Percentiles rank a stretch among this genome's conserved stretches.
These are phyloP conservation scores for Helarctos malayanus DNA, from an alignment of 2,797 vertebrate species.

Conservation along the genomic window DNA sequence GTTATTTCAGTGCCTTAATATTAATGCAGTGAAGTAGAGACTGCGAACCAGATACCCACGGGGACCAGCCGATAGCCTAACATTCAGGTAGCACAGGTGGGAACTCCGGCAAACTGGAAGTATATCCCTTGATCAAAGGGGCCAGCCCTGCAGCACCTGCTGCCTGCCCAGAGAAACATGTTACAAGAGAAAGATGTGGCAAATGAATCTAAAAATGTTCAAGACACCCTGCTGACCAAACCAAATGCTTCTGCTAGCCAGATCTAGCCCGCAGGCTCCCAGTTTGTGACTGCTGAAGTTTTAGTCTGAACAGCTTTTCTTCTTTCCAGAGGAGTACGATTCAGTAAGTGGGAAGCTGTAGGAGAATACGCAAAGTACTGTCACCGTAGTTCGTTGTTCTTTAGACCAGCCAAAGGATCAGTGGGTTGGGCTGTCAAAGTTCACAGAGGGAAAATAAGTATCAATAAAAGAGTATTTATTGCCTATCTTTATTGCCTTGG, in stretches of 20 bases:
- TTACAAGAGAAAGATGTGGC: background rate
- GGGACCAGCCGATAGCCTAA: background rate
- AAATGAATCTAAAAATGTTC: background rate
- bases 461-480: conserved; percentile 69
- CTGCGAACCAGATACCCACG: background rate
- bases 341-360: background rate
- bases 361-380: background rate
- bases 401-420: conserved; percentile 33
- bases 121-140: background rate
- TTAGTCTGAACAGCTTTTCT: background rate
- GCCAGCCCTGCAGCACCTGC: background rate
- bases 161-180: background rate
- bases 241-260: background rate
- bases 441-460: conserved; percentile 73
- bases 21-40: background rate
- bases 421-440: conserved; percentile 75
- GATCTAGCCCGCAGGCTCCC: background rate
- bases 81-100: background rate
- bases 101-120: background rate
- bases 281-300: background rate
- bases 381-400: conserved; percentile 38
- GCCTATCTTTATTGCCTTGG: conserved; percentile 70
- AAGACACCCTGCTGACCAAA: background rate
- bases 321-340: background rate
- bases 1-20: background rate